A percentile compares a stretch with the other conserved stretches of the same genome.
phyloP scores from a whole-genome alignment of 2,888 invertebrate genomes.

The Choristoneura rosaceana region DNA sequence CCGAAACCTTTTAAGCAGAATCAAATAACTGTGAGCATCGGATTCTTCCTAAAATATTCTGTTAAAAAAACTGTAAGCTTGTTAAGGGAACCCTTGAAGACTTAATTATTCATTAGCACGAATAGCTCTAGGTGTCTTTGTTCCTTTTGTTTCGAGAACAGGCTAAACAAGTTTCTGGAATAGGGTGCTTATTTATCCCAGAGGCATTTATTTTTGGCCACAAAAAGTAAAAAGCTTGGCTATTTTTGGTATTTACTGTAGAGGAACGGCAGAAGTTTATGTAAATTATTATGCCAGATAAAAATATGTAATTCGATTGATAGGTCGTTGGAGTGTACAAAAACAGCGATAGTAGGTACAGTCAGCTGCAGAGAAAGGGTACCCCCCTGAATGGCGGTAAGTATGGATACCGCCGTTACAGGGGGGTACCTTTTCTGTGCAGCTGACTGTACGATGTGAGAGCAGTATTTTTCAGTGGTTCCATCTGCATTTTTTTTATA shows the following conservation, averaged over 20 bases:
- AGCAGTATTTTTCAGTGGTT: too few species aligned
- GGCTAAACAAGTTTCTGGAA: conserved; percentile 6
- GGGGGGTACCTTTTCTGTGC: too few species aligned
- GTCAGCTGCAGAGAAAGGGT: too few species aligned
- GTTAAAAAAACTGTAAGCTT: conserved; percentile 11
- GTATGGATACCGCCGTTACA: too few species aligned
- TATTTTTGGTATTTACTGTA: background rate
- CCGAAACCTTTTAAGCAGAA: conserved; percentile 15
- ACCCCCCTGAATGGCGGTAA: too few species aligned
- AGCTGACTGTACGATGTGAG: too few species aligned
- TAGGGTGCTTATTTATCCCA: conserved; percentile 14
- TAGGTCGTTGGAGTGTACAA: background rate
- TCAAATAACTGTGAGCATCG: conserved; percentile 6
- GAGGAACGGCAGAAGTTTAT: background rate
- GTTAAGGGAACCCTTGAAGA: conserved; percentile 23
- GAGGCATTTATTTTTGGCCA: conserved; percentile 3
- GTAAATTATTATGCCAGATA: background rate
- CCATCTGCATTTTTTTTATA: too few species aligned
- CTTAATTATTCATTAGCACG: conserved; percentile 33
- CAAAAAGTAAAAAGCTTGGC: background rate
- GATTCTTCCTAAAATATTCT: conserved; percentile 17
- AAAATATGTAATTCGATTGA: background rate
- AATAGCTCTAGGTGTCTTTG: conserved; percentile 22
- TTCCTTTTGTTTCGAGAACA: conserved; percentile 15
- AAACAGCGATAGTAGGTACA: too few species aligned